phyloP scores from a whole-genome alignment of 2,797 vertebrate species.

The Acanthopagrus latus region DNA sequence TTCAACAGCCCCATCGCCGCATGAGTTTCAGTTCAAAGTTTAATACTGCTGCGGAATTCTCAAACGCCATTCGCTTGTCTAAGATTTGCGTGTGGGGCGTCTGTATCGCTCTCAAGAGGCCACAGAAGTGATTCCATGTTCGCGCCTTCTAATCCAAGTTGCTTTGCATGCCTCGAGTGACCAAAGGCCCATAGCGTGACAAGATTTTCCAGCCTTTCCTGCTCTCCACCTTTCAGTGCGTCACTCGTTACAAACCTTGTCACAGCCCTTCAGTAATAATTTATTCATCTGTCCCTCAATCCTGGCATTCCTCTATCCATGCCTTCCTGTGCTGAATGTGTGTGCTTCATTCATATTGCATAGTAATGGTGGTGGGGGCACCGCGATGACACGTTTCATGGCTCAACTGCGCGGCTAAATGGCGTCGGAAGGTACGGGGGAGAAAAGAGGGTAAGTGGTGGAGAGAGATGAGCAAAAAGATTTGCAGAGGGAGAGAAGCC shows the following conservation, averaged over 20 bases:
- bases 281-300: constrained; percentile 65
- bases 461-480: background rate
- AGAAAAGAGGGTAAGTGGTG: background rate
- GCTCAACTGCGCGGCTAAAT: constrained; percentile 26
- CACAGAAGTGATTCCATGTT: background rate
- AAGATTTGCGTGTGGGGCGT: background rate
- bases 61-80: constrained; percentile 4
- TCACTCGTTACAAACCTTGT: constrained; percentile 45
- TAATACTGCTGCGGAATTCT: constrained; percentile 14
- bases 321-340: constrained; percentile 44
- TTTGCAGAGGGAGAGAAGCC: background rate
- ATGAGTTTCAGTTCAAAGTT: constrained; percentile 1
- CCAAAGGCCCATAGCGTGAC: constrained; percentile 13
- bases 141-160: constrained; percentile 11
- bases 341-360: constrained; percentile 74
- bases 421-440: background rate
- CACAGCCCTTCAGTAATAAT: constrained; percentile 52
- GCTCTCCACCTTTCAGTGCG: constrained; percentile 23
- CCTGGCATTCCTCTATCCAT: constrained; percentile 31
- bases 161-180: background rate
- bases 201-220: constrained; percentile 13
- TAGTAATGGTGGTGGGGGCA: constrained; percentile 13
- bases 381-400: constrained; percentile 35
- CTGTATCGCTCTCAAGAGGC: background rate
- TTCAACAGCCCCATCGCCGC: background rate